phyloP scores from a whole-genome alignment of 2,797 vertebrate genomes.

The Anisognathus igniventris region DNA sequence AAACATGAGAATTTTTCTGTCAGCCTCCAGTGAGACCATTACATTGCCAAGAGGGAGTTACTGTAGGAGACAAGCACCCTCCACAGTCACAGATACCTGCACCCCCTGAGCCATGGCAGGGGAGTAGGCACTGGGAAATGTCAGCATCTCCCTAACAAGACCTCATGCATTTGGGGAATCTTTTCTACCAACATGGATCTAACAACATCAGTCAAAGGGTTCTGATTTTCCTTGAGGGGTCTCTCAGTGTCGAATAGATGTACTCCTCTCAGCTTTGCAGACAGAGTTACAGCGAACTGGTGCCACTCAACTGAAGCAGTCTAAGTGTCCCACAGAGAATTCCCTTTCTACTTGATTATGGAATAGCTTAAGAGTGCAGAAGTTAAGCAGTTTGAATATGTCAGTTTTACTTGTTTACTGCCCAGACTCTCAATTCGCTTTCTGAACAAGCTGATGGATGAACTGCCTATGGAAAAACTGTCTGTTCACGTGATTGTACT shows the following conservation, averaged over 20 bases:
- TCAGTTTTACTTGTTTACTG: background rate
- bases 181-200: background rate
- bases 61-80: rapidly evolving
- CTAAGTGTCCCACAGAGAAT: background rate
- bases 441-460: background rate
- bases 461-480: background rate
- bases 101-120: background rate
- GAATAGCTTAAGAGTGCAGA: background rate
- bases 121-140: background rate
- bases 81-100: background rate
- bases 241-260: background rate
- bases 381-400: background rate
- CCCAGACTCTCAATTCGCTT: background rate
- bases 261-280: background rate
- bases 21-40: background rate
- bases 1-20: background rate
- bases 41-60: background rate
- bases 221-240: background rate
- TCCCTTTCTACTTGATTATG: background rate
- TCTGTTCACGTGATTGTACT: background rate
- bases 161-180: background rate
- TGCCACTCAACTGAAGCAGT: background rate
- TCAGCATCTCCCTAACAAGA: background rate
- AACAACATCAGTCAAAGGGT: background rate
- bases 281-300: background rate